Evolutionary conservation across 1,140 invertebrate species (phyloP).

Genomic region (Papilio polytes): DNA sequence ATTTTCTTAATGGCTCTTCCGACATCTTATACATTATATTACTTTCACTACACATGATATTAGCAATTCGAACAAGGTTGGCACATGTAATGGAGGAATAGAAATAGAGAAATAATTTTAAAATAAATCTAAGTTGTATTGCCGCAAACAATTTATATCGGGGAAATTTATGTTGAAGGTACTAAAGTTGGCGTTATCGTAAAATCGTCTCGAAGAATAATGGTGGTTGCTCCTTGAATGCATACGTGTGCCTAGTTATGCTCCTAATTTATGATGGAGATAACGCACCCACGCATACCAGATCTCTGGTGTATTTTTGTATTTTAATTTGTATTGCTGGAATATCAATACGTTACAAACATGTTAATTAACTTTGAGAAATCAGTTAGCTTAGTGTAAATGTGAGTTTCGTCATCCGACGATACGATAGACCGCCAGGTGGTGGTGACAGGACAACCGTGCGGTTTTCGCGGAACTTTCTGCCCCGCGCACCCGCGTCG

Average conservation of each 20-base stretch:
- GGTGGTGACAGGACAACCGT: too few species aligned
- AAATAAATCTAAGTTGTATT: neutral
- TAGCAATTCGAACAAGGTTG: neutral
- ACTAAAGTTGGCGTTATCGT: conserved; percentile 17
- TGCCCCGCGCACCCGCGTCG: too few species aligned
- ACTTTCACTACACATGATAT: neutral
- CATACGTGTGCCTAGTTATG: conserved; percentile 7
- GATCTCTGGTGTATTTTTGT: neutral
- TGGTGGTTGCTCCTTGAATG: conserved; percentile 20
- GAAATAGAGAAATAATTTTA: neutral
- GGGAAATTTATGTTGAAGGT: conserved; percentile 3
- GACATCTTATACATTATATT: neutral
- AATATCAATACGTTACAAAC: neutral
- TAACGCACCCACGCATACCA: neutral
- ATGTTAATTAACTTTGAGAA: neutral
- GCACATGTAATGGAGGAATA: neutral
- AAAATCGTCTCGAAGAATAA: conserved; percentile 14
- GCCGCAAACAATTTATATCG: neutral
- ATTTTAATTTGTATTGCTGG: neutral
- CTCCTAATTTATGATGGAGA: conserved; percentile 12
- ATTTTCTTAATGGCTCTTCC: neutral
- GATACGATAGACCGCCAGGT: too few species aligned
- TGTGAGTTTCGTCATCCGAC: too few species aligned
- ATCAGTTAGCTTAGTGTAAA: neutral
- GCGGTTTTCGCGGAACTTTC: too few species aligned